These are phyloP conservation scores for Lasiommata megera DNA, from an alignment of 2,888 invertebrate species.

Conservation along the genomic window DNA sequence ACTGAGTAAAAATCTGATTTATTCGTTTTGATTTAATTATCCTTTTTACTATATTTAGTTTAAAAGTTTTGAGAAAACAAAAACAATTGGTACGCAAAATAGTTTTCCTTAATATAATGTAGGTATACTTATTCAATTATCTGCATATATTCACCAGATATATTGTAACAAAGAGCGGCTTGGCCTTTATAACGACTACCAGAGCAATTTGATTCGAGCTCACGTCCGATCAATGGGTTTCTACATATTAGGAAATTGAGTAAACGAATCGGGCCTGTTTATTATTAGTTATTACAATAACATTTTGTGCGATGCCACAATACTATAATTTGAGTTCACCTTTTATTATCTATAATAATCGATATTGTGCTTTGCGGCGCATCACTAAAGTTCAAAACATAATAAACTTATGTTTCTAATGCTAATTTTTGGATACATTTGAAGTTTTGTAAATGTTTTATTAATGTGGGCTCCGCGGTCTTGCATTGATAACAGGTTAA, in stretches of 20 bases:
- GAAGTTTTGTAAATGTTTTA: slow-evolving; percentile 25
- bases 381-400: slow-evolving; percentile 29
- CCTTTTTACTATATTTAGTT: not conserved
- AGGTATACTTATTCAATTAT: slow-evolving; percentile 3
- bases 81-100: not conserved
- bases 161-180: slow-evolving; percentile 12
- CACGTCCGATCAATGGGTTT: slow-evolving; percentile 36
- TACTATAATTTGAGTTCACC: slow-evolving; percentile 30
- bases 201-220: slow-evolving; percentile 40
- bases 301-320: slow-evolving; percentile 49
- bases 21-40: no score
- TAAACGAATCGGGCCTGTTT: slow-evolving; percentile 58
- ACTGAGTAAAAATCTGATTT: no score
- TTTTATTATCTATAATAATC: slow-evolving; percentile 25
- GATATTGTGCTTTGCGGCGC: slow-evolving; percentile 39
- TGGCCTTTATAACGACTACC: slow-evolving; percentile 41
- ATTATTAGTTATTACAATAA: slow-evolving; percentile 61
- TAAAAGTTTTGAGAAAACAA: not conserved
- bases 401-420: not conserved
- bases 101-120: not conserved
- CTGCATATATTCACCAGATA: not conserved
- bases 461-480: slow-evolving; percentile 43
- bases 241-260: slow-evolving; percentile 49
- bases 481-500: slow-evolving; percentile 66
- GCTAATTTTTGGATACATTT: slow-evolving; percentile 36